Conservation (phyloP, 2,113 vertebrate genomes). For the Australoheros scitulus region DNA sequence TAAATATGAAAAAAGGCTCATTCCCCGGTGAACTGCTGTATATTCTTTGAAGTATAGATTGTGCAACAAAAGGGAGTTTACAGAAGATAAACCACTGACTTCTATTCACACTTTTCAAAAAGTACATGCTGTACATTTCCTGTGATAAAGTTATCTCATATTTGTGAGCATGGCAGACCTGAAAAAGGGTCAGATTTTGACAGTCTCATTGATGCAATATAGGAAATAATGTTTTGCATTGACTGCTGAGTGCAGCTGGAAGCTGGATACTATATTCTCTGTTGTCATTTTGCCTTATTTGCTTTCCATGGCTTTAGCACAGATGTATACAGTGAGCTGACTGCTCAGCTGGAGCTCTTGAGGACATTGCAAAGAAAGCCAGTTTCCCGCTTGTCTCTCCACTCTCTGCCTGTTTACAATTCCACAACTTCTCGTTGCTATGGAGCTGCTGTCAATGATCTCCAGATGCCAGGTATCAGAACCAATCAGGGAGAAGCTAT, state of each 20-base stretch:
- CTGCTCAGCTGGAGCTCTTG: background rate
- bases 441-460: constrained; percentile 63
- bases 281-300: background rate
- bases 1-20: background rate
- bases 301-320: constrained; percentile 12
- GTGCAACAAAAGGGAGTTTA: background rate
- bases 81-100: background rate
- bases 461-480: constrained; percentile 69
- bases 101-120: background rate
- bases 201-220: background rate
- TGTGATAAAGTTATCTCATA: background rate
- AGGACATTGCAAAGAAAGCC: constrained; percentile 21
- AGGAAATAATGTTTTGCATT: background rate
- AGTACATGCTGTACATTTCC: background rate
- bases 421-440: constrained; percentile 75
- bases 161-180: background rate
- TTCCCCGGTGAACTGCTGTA: background rate
- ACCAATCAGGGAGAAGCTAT: constrained; percentile 59
- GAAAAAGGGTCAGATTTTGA: background rate
- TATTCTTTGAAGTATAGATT: background rate
- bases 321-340: background rate
- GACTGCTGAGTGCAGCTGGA: background rate
- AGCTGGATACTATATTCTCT: background rate
- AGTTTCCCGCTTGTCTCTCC: constrained; percentile 57
- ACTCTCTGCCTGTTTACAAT: constrained; percentile 72